Evolutionary conservation across 1,140 invertebrate genomes (phyloP), one percentile per base, ranked within the genome.

Genomic region (Ctenoplectra terminalis): DNA sequence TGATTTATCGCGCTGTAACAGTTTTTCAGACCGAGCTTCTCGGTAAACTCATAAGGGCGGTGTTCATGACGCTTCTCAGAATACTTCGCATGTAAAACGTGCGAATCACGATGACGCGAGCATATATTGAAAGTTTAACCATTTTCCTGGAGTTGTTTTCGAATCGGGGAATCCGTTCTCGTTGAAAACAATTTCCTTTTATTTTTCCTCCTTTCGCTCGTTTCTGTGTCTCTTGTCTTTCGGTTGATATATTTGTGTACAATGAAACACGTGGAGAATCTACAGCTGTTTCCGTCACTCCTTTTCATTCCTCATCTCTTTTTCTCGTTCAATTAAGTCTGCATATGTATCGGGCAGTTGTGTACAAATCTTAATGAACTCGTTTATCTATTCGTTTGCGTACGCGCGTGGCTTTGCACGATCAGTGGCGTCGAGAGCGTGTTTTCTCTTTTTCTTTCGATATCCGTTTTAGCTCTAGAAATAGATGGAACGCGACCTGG

Each of bases 281-380:
- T 34, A 40, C n/a, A 40, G 5, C 0, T 8, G 37, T 20, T 7
- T n/a, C 26, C 2, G 20, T 52, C 48, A 4, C 8, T n/a, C 8
- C 20, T 6, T 17, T 37, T 7, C 48, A 15, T 26, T n/a, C 23
- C 23, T 37, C 20, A 3, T 15, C 23, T 58, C 54, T 43, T n/a
- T n/a, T 17, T 0, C n/a, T 15, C 13, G 9, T 46, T 54, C 46
- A 67, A 69, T 69, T 46, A 46, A 77, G 20, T 17, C 23, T 1
- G 6, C 23, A 11, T 46, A 58, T 29, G 26, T n/a, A n/a, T 34
- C 37, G 26, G 20, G 9, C 20, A 31, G 50, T 46, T 31, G 37
- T 6, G 20, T 29, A 52, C 20, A 69, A 77, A 77, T 69, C 63
- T 69, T 69, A 69, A 56, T 56, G 37, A 46, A 69, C 37, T 17